Conservation (phyloP, 1,140 invertebrate genomes). For the Bombus soroeensis region DNA sequence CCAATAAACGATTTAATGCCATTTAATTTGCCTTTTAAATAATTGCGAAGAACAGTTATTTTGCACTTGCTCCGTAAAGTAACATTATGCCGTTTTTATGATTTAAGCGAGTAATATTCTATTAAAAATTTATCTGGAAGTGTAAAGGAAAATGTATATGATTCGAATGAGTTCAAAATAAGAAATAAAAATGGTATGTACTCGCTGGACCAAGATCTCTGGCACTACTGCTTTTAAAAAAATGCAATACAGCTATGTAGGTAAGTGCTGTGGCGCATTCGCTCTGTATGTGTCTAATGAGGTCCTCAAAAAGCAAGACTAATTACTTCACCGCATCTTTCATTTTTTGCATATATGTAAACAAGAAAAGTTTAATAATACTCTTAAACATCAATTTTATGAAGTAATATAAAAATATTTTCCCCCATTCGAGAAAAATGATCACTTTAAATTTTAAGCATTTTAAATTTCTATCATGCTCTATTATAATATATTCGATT, state of each 20-base stretch:
- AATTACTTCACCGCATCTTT: conserved; percentile 66
- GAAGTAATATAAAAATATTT: neutral
- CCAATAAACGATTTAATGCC: neutral
- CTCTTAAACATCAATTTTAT: neutral
- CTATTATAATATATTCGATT: neutral
- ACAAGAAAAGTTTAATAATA: neutral
- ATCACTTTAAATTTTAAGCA: neutral
- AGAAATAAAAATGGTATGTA: conserved; percentile 21
- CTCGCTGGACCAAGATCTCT: conserved; percentile 47
- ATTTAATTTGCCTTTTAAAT: neutral
- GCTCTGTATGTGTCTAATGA: conserved; percentile 72
- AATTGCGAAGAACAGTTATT: neutral
- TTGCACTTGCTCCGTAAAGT: neutral
- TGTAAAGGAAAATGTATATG: neutral
- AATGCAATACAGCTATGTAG: conserved; percentile 53
- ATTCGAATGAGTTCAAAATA: neutral
- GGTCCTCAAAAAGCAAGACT: conserved; percentile 64
- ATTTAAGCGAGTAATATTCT: neutral
- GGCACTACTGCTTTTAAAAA: conserved; percentile 42
- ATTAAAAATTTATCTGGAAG: neutral
- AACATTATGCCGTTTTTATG: neutral
- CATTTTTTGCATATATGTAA: neutral
- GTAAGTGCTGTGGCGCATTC: conserved; percentile 46
- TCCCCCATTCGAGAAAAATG: neutral
- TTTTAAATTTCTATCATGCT: neutral